Percentiles rank a stretch among this genome's conserved stretches.
Conservation (phyloP, 2,797 vertebrate species). For the Hoplostethus mediterraneus region DNA sequence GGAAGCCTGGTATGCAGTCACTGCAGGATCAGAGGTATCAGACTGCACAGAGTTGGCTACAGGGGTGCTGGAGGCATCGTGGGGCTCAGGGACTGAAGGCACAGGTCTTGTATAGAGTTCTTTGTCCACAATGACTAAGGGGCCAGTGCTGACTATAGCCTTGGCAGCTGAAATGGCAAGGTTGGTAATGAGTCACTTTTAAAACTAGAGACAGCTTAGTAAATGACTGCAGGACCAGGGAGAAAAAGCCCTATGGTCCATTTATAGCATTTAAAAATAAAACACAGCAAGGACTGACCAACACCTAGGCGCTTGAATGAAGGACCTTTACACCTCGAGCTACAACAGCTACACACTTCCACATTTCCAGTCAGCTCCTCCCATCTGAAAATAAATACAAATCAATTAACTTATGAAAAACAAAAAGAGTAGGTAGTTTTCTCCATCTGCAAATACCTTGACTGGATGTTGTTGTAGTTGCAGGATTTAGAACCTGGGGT, state of each 20-base stretch:
- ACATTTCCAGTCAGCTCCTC: constrained; percentile 67
- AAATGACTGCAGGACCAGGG: no score
- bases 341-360: constrained; percentile 76
- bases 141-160: constrained; percentile 64
- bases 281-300: constrained; percentile 49
- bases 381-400: constrained; percentile 67
- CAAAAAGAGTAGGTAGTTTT: neutral
- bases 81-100: neutral
- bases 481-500: constrained; percentile 74
- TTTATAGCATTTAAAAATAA: neutral
- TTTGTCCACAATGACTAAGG: constrained; percentile 56
- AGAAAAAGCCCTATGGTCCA: neutral
- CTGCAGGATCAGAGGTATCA: neutral
- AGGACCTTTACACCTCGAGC: constrained; percentile 68
- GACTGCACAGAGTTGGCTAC: neutral
- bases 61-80: neutral
- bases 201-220: no score
- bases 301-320: constrained; percentile 20
- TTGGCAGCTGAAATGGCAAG: constrained; percentile 54
- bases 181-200: neutral
- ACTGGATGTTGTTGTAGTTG: constrained; percentile 73
- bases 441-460: constrained; percentile 54
- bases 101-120: neutral
- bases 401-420: neutral
- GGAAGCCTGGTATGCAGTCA: neutral